Evolutionary conservation across 2,888 invertebrate genomes (phyloP).

Genomic region (Dendrolimus pini): DNA sequence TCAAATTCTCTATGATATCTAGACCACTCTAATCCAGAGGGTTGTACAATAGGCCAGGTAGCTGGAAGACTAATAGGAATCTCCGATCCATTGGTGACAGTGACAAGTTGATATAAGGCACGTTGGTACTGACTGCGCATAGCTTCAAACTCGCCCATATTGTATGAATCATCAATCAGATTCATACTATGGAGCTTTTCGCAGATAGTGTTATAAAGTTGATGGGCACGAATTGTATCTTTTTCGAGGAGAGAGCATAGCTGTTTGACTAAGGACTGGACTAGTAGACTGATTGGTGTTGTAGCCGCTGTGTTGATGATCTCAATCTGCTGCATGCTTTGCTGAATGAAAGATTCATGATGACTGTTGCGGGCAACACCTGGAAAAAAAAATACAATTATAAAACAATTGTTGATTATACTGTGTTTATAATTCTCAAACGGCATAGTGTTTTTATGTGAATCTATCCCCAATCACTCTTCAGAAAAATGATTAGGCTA

Average conservation of each 20-base stretch:
- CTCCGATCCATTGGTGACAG: slow-evolving; percentile 75
- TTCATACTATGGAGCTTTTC: slow-evolving; percentile 81
- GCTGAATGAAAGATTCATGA: slow-evolving; percentile 48
- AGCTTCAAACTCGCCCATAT: slow-evolving; percentile 81
- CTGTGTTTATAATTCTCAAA: too few relatives aligned
- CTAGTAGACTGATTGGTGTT: slow-evolving; percentile 80
- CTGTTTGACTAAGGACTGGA: slow-evolving; percentile 83
- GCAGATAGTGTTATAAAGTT: slow-evolving; percentile 81
- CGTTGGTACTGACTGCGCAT: slow-evolving; percentile 82
- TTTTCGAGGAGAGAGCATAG: slow-evolving; percentile 80
- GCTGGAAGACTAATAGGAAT: slow-evolving; percentile 64
- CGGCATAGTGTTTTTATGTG: too few relatives aligned
- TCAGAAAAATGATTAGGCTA: too few relatives aligned
- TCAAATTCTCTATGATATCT: slow-evolving; percentile 83
- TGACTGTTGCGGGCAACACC: slow-evolving; percentile 44
- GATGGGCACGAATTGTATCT: slow-evolving; percentile 74
- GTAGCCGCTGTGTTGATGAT: slow-evolving; percentile 55
- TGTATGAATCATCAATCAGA: slow-evolving; percentile 82
- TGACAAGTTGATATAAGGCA: slow-evolving; percentile 79
- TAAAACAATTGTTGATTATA: too few relatives aligned
- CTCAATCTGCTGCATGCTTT: slow-evolving; percentile 55
- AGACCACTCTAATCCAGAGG: slow-evolving; percentile 77
- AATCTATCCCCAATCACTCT: too few relatives aligned
- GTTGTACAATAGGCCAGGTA: slow-evolving; percentile 69
- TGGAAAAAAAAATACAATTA: slow-evolving; percentile 28